Evolutionary conservation across 53 echinoderm and acorn worm genomes (phyloP).

Genomic region (Astropecten irregularis): DNA sequence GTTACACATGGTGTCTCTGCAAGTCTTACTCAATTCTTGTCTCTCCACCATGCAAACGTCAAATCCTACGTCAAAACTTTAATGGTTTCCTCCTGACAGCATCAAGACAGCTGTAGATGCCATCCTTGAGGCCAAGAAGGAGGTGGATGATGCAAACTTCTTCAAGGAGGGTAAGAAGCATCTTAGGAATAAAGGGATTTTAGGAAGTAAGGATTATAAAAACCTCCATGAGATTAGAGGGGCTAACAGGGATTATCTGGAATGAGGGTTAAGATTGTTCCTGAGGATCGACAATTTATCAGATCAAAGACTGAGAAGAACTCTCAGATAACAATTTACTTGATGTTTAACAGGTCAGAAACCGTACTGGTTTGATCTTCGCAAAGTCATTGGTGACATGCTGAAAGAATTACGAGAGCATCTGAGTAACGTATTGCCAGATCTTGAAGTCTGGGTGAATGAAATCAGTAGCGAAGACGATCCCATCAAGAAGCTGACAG

Average conservation of each 20-base stretch:
- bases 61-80: no score
- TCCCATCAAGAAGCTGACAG: slow-evolving; percentile 38
- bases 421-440: not conserved
- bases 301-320: no score
- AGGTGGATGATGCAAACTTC: slow-evolving; percentile 27
- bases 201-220: not conserved
- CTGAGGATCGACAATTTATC: no score
- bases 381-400: slow-evolving; percentile 34
- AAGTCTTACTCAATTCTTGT: no score
- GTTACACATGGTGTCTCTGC: no score
- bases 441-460: slow-evolving; percentile 22
- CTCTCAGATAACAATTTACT: no score
- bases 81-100: slow-evolving; percentile 8
- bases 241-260: not conserved
- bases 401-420: not conserved
- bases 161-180: slow-evolving; percentile 46
- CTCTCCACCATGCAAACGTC: no score
- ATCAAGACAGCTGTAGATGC: slow-evolving; percentile 38
- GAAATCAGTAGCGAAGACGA: not conserved
- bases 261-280: no score
- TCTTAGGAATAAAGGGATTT: no score
- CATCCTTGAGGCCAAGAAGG: slow-evolving; percentile 36
- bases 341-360: slow-evolving; percentile 19
- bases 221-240: not conserved
- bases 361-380: slow-evolving; percentile 57